Conservation (phyloP, 2,797 vertebrate species). For the Hydrophis major region DNA sequence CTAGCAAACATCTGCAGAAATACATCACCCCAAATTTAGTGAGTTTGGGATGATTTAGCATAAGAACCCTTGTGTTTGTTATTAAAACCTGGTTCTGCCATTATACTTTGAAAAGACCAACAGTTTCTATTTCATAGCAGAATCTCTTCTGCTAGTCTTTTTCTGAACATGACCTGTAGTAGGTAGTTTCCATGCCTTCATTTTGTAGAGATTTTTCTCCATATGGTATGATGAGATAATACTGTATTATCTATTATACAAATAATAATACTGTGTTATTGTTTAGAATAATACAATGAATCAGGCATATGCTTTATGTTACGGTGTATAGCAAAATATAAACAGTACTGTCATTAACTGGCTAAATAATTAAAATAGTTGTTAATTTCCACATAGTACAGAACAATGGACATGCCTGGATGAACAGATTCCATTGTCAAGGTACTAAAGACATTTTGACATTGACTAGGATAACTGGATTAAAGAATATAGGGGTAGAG, state of each 20-base stretch:
- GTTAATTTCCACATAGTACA: not conserved
- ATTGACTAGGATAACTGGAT: not conserved
- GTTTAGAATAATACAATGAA: not conserved
- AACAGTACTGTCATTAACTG: not conserved
- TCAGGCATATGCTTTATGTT: not conserved
- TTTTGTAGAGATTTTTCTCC: not conserved
- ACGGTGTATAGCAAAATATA: not conserved
- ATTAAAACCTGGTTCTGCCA: not conserved
- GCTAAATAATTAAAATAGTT: not conserved
- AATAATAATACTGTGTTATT: not conserved
- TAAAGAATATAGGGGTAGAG: not conserved
- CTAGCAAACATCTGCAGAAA: not conserved
- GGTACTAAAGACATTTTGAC: not conserved
- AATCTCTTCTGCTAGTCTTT: not conserved
- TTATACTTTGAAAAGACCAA: not conserved
- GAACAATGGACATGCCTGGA: not conserved
- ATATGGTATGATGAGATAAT: not conserved
- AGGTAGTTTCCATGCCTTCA: not conserved
- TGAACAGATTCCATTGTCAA: not conserved
- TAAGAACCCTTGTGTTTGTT: not conserved
- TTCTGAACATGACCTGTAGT: not conserved
- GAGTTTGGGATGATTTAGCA: not conserved
- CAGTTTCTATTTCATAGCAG: not conserved
- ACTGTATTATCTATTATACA: not conserved
- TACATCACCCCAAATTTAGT: not conserved